Percentiles rank a stretch among this genome's conserved stretches.
Evolutionary conservation across 2,797 vertebrate species (phyloP).

Genomic region (Orestias chungarensis): DNA sequence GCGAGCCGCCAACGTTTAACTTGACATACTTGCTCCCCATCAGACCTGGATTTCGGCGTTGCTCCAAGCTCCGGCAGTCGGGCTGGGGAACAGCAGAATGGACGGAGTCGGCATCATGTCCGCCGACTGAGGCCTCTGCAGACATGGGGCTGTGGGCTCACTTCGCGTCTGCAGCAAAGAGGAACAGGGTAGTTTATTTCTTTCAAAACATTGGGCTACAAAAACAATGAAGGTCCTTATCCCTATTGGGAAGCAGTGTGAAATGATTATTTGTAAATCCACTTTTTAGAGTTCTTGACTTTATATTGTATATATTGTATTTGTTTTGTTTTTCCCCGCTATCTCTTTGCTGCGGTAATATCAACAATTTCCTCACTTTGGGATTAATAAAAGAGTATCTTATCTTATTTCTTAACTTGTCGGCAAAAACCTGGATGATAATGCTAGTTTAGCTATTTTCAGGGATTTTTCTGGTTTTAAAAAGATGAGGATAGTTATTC

Average conservation of each 20-base stretch:
- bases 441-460: background rate
- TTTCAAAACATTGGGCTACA: background rate
- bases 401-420: too few species aligned
- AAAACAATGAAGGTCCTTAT: background rate
- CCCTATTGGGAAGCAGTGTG: too few species aligned
- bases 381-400: too few species aligned
- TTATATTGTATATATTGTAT: too few species aligned
- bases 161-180: conserved; percentile 53
- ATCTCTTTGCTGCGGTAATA: too few species aligned
- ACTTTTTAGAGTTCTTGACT: too few species aligned
- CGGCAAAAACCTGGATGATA: background rate
- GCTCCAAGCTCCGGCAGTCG: conserved; percentile 65
- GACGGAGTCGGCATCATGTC: conserved; percentile 71
- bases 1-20: conserved; percentile 88
- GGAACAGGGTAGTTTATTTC: background rate
- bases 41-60: conserved; percentile 65
- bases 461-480: background rate
- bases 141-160: conserved; percentile 77
- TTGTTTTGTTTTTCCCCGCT: too few species aligned
- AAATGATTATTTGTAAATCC: too few species aligned
- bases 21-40: conserved; percentile 89
- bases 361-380: too few species aligned
- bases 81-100: conserved; percentile 57
- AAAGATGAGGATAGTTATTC: background rate
- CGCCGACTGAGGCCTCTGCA: conserved; percentile 82